Percentiles rank a stretch among this genome's conserved stretches.
Evolutionary conservation across 2,797 vertebrate species (phyloP).

Genomic region (Gallinago stenura): DNA sequence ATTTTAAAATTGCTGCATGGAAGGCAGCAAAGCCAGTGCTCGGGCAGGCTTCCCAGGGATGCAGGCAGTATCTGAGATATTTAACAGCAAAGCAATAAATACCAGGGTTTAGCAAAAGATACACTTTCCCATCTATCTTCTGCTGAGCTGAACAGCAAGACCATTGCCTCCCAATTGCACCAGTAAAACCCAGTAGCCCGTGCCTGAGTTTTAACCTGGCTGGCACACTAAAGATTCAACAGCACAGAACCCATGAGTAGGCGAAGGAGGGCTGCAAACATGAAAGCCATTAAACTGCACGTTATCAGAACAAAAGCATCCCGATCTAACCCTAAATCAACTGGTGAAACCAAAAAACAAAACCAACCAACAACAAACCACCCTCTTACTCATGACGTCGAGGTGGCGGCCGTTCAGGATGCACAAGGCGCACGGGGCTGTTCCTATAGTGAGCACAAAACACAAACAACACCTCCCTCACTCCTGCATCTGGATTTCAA

Average conservation of each 20-base stretch:
- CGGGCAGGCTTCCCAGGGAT: not conserved
- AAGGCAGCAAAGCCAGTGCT: not conserved
- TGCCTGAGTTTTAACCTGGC: not conserved
- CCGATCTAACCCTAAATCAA: not conserved
- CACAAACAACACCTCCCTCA: not conserved
- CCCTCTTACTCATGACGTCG: accelerated
- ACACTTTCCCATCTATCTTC: not conserved
- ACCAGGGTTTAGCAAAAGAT: not conserved
- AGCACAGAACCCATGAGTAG: not conserved
- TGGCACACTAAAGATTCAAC: not conserved
- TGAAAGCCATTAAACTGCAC: not conserved
- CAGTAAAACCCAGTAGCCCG: too few relatives aligned
- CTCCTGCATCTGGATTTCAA: not conserved
- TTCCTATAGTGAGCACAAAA: not conserved
- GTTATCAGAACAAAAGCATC: not conserved
- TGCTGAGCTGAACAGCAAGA: not conserved
- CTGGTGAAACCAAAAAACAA: not conserved
- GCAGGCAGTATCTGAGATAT: not conserved
- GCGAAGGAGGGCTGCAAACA: not conserved
- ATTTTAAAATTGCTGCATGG: too few relatives aligned
- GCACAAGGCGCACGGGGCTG: not conserved
- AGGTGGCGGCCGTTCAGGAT: not conserved
- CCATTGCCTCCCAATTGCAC: not conserved
- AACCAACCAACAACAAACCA: too few relatives aligned
- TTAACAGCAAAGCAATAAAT: not conserved